A percentile compares a stretch with the other conserved stretches of the same genome.
Conservation (phyloP, 2,113 vertebrate species). For the Ovibos moschatus region DNA sequence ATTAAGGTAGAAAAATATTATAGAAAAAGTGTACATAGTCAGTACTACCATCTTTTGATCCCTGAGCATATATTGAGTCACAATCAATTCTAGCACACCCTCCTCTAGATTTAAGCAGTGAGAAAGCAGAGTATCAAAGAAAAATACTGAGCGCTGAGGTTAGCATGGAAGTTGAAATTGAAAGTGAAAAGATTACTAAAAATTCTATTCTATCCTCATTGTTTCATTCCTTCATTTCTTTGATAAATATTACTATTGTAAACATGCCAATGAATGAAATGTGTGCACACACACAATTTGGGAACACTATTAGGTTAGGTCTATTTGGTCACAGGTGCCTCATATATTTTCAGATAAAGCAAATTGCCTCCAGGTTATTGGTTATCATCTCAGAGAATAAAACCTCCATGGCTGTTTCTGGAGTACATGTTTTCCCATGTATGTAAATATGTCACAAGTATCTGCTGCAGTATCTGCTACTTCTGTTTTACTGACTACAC, state of each 20-base stretch:
- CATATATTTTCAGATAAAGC: not conserved
- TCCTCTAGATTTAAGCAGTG: not conserved
- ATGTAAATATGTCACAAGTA: not conserved
- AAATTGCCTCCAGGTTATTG: not conserved
- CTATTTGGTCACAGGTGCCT: not conserved
- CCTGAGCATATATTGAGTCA: not conserved
- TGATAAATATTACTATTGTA: not conserved
- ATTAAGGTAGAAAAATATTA: not conserved
- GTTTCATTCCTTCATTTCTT: not conserved
- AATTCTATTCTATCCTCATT: not conserved
- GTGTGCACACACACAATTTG: not conserved
- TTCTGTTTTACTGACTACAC: not conserved
- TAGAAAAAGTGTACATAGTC: not conserved
- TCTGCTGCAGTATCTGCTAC: not conserved
- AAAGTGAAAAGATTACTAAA: not conserved
- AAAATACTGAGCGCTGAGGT: not conserved
- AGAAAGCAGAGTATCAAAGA: not conserved
- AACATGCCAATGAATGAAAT: not conserved
- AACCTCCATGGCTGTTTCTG: not conserved
- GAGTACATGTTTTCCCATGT: not conserved
- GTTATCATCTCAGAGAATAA: not conserved
- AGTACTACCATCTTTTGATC: not conserved
- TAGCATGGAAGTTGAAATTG: not conserved
- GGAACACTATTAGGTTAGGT: not conserved
- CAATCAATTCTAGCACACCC: not conserved